Conservation (phyloP, 2,888 invertebrate species). For the Lepidocyrtinus sp. region DNA sequence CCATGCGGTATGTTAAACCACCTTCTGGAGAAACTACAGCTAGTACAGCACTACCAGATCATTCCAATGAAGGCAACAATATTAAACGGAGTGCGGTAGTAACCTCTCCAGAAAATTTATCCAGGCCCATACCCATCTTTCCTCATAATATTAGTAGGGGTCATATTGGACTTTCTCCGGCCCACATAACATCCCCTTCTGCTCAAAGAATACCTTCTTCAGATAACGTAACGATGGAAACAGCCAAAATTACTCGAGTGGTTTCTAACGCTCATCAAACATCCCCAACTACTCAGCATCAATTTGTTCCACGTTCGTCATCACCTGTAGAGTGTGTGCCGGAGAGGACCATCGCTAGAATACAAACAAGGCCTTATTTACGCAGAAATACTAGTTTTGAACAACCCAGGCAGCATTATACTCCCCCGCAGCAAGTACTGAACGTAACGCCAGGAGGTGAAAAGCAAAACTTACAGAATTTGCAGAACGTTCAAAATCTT, state of each 20-base stretch:
- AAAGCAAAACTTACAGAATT: no score
- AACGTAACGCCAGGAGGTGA: background rate
- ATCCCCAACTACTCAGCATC: background rate
- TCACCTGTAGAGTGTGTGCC: conserved; percentile 11
- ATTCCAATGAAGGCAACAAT: no score
- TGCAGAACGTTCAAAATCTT: no score
- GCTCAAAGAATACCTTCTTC: background rate
- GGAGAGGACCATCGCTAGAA: conserved; percentile 44
- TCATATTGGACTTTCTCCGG: background rate
- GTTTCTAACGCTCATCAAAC: background rate
- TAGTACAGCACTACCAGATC: no score
- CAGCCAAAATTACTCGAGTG: background rate
- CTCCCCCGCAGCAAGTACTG: background rate
- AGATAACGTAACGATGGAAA: background rate
- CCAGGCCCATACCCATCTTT: no score
- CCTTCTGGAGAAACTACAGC: background rate
- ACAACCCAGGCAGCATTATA: background rate
- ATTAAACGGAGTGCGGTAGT: background rate
- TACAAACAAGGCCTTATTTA: conserved; percentile 38
- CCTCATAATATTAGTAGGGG: background rate
- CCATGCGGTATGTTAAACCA: conserved; percentile 42
- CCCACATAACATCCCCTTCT: background rate
- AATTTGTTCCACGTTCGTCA: no score
- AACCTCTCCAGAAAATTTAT: conserved; percentile 20
- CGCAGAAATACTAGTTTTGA: conserved; percentile 20